These are phyloP conservation scores for Diachasmimorpha longicaudata DNA, from an alignment of 1,140 invertebrate genomes.

Conservation along the genomic window DNA sequence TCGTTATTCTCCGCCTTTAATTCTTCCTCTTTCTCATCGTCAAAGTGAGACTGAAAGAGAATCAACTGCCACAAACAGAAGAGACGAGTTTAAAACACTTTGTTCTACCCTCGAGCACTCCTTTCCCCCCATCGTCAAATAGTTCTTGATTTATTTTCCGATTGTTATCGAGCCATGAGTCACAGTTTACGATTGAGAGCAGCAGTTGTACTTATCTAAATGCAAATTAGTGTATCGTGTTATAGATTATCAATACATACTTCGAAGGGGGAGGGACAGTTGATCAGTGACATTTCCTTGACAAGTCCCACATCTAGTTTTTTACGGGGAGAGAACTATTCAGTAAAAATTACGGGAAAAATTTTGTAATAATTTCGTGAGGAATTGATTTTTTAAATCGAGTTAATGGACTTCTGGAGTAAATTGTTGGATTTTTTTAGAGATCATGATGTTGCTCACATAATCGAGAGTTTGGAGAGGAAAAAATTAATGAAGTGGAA, in stretches of 20 bases:
- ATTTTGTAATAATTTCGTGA: too few species aligned
- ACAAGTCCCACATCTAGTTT: neutral
- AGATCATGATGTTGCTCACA: too few species aligned
- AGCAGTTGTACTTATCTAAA: conserved; percentile 30
- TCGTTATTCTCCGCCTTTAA: neutral
- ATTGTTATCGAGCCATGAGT: neutral
- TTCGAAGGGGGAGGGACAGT: neutral
- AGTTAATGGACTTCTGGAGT: too few species aligned
- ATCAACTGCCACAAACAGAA: neutral
- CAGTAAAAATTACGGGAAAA: too few species aligned
- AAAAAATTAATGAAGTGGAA: too few species aligned
- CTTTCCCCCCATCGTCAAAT: neutral
- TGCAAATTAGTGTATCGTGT: neutral
- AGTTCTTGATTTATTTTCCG: neutral
- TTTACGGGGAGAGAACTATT: neutral
- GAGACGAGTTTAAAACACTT: neutral
- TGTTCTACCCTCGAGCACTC: neutral
- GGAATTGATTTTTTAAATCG: too few species aligned
- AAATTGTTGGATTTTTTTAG: too few species aligned
- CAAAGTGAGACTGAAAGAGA: neutral
- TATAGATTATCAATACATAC: neutral
- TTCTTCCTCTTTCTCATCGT: neutral
- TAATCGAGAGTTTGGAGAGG: too few species aligned
- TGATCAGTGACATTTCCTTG: neutral
- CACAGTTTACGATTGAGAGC: conserved; percentile 9